Conservation (phyloP, 2,888 invertebrate genomes). For the Cantharis rustica region DNA sequence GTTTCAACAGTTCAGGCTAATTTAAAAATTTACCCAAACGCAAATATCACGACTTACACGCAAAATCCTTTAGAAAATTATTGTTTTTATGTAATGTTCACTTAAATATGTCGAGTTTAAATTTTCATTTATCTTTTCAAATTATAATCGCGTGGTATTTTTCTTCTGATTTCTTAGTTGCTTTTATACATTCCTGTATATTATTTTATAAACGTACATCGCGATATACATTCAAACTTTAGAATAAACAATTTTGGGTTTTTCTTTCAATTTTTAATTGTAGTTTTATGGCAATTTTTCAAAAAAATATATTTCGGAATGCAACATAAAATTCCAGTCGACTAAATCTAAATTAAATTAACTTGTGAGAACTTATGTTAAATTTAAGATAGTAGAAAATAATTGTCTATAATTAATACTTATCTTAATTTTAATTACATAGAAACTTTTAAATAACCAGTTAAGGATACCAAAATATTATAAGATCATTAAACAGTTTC, state of each 20-base stretch:
- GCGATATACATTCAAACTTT: background rate
- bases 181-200: background rate
- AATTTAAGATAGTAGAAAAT: background rate
- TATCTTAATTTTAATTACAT: conserved; percentile 4
- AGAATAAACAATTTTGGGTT: background rate
- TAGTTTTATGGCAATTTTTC: background rate
- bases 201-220: background rate
- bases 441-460: background rate
- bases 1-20: background rate
- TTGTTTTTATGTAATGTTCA: background rate
- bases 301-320: background rate
- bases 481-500: background rate
- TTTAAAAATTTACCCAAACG: background rate
- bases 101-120: background rate
- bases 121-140: background rate
- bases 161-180: background rate
- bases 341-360: background rate
- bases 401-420: background rate
- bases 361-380: background rate
- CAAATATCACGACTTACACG: background rate
- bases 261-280: background rate
- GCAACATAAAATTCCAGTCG: background rate
- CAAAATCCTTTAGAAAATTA: background rate
- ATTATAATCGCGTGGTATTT: background rate
- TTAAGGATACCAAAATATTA: background rate